phyloP scores from a whole-genome alignment of 2,888 invertebrate genomes.

The Agapostemon virescens region DNA sequence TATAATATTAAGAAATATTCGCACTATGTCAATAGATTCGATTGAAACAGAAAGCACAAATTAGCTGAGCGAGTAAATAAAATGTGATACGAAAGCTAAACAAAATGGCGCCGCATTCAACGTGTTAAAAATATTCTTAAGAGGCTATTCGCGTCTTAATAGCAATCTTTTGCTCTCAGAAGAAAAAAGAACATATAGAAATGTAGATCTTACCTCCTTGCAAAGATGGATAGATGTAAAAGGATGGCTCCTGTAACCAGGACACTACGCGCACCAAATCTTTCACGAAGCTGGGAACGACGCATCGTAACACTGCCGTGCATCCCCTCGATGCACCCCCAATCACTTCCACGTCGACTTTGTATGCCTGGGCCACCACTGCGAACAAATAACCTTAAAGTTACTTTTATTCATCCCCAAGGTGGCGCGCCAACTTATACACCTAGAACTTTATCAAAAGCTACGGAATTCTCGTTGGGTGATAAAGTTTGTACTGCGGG shows the following conservation, averaged over 20 bases:
- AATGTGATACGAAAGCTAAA: too few species aligned
- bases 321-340: slow-evolving; percentile 86
- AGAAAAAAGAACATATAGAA: neutral
- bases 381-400: slow-evolving; percentile 73
- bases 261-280: slow-evolving; percentile 88
- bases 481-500: slow-evolving; percentile 4
- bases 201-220: slow-evolving; percentile 85
- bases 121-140: too few species aligned
- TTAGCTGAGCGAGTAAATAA: too few species aligned
- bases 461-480: neutral
- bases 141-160: neutral
- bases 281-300: slow-evolving; percentile 87
- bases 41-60: too few species aligned
- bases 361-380: slow-evolving; percentile 89
- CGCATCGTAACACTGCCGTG: slow-evolving; percentile 87
- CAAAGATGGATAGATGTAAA: slow-evolving; percentile 87
- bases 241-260: slow-evolving; percentile 88
- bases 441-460: slow-evolving; percentile 1
- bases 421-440: neutral
- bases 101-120: too few species aligned
- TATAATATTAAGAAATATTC: too few species aligned
- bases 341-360: slow-evolving; percentile 87
- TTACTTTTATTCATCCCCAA: neutral
- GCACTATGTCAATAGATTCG: too few species aligned
- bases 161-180: neutral